phyloP scores from a whole-genome alignment of 1,140 invertebrate species.

The Tetramorium alpestre region DNA sequence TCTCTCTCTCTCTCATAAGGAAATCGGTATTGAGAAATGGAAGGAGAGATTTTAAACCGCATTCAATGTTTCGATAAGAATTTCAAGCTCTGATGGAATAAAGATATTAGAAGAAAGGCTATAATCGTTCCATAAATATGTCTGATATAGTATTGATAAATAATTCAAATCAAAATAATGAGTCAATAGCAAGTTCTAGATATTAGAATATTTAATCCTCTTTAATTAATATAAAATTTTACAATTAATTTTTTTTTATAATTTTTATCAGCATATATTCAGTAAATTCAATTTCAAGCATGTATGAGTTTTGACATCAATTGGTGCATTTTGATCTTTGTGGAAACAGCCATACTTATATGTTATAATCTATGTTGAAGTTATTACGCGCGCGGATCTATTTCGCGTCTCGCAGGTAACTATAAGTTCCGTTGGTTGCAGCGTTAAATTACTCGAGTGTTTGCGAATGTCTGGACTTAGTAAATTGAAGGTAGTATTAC shows the following conservation, averaged over 20 bases:
- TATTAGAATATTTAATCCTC: neutral
- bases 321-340: slow-evolving; percentile 18
- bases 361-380: slow-evolving; percentile 11
- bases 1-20: neutral
- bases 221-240: slow-evolving; percentile 4
- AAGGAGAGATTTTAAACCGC: slow-evolving; percentile 51
- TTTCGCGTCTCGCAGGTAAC: slow-evolving; percentile 17
- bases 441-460: slow-evolving; percentile 51
- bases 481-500: slow-evolving; percentile 28
- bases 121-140: neutral
- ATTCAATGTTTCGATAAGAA: slow-evolving; percentile 67
- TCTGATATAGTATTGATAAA: neutral
- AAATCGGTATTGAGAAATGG: neutral
- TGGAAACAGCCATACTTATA: neutral
- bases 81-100: neutral
- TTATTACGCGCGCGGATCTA: neutral
- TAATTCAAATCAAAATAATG: neutral
- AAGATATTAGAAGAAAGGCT: slow-evolving; percentile 30
- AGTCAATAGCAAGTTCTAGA: neutral
- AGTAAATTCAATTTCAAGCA: neutral
- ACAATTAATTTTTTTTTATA: neutral
- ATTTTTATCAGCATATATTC: neutral
- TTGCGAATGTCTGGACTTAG: slow-evolving; percentile 46
- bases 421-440: slow-evolving; percentile 40
- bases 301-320: neutral